A percentile compares a stretch with the other conserved stretches of the same genome.
These are phyloP conservation scores for Centropyge bicolor DNA, from an alignment of 2,797 vertebrate species.

Conservation along the genomic window DNA sequence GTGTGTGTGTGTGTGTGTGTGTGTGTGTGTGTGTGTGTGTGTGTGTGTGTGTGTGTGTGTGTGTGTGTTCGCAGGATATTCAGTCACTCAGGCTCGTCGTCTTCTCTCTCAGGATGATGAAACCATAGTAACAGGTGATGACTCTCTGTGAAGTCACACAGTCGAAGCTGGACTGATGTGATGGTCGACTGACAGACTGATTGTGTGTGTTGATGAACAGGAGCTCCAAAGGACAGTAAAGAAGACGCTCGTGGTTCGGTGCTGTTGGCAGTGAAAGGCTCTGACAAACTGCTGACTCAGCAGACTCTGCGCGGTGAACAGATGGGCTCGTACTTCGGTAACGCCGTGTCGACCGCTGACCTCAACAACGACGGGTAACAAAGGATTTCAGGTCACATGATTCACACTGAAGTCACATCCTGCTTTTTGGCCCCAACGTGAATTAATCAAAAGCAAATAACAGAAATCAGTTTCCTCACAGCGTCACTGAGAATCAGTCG, in stretches of 20 bases:
- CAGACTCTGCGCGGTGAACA: constrained; percentile 87
- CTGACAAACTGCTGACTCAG: constrained; percentile 23
- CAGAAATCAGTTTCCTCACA: neutral
- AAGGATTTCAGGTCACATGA: neutral
- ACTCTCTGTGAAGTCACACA: neutral
- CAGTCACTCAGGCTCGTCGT: constrained; percentile 82
- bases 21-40: neutral
- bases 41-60: constrained; percentile 31
- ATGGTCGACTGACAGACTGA: neutral
- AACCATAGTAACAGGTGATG: constrained; percentile 87
- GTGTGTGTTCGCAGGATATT: constrained; percentile 86
- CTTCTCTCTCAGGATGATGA: constrained; percentile 81
- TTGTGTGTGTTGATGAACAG: constrained; percentile 56
- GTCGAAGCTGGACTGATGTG: neutral
- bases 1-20: neutral
- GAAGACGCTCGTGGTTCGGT: constrained; percentile 86
- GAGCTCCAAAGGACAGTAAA: constrained; percentile 88
- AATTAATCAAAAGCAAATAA: neutral
- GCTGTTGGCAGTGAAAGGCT: constrained; percentile 75
- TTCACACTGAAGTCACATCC: neutral
- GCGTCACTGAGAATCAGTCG: too few relatives aligned
- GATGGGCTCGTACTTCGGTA: constrained; percentile 94
- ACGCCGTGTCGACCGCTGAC: constrained; percentile 89
- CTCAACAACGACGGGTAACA: constrained; percentile 91
- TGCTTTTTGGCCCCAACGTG: neutral